Conservation (phyloP, 2,888 invertebrate species). For the Tuberolachnus salignus region DNA sequence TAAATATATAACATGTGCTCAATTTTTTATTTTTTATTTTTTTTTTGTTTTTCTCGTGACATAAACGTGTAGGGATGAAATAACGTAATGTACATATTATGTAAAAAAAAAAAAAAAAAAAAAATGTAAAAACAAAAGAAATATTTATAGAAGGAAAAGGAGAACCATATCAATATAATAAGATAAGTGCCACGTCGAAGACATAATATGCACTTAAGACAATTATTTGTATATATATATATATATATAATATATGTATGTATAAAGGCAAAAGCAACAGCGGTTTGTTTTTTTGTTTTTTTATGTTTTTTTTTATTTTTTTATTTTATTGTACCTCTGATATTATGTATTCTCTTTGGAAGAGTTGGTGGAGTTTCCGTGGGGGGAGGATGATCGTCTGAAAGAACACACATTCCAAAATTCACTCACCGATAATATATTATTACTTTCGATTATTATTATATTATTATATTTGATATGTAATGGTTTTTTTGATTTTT, state of each 20-base stretch:
- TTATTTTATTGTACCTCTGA: conserved; percentile 75
- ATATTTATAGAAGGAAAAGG: background rate
- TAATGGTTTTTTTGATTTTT: background rate
- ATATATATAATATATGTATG: background rate
- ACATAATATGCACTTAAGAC: conserved; percentile 44
- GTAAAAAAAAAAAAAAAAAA: conserved; percentile 2
- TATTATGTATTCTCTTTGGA: conserved; percentile 93
- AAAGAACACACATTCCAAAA: conserved; percentile 64
- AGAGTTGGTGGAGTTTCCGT: conserved; percentile 98
- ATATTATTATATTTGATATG: background rate
- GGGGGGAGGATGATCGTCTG: conserved; percentile 97
- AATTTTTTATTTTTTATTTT: conserved; percentile 11
- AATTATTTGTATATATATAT: conserved; percentile 3
- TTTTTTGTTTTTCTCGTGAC: conserved; percentile 16
- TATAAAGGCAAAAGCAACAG: conserved; percentile 58
- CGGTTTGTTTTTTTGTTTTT: conserved; percentile 47
- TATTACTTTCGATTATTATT: background rate
- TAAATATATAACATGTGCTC: conserved; percentile 13
- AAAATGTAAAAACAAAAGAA: conserved; percentile 5
- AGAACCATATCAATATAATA: conserved; percentile 13
- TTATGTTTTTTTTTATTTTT: conserved; percentile 57
- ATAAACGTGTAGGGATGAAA: conserved; percentile 35
- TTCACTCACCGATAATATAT: conserved; percentile 41
- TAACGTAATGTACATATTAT: background rate
- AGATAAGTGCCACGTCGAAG: conserved; percentile 43